Base-by-base conservation (phyloP, 92 coral and sea anemone genomes). In the Bergia puertoricense region DNA sequence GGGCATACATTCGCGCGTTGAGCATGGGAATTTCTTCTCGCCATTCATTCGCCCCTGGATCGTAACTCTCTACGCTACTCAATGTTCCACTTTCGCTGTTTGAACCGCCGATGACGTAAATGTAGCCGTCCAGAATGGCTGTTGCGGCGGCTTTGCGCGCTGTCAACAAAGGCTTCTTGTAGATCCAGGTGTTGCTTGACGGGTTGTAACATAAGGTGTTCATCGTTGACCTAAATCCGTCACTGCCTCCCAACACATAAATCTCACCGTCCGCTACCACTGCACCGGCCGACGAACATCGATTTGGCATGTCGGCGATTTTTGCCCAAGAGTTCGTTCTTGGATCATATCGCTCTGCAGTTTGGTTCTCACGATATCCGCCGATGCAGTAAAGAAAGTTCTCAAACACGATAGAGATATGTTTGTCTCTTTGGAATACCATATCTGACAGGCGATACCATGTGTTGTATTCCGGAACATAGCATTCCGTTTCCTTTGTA, bases 101-200 rank as follows among this genome's bases (percentile, higher is more conserved):
- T 36, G 91, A 91, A 14, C 96, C 98, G n/a, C 98, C 98, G 77
- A 95, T 89, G 45, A 88, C 93, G 77, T 91, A 89, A 74, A 95
- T 88, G 40, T 81, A 84, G 14, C 91, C 92, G 51, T 88, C 76
- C 6, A 91, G 42, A 22, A 78, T 51, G 3, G 87, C 96, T 20
- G 95, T 93, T 59, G 91, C 85, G 72, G 88, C 74, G 48, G 92
- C 96, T 81, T 92, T 95, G 74, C 98, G 93, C 11, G 93, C 81
- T 22, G 75, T 80, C 20, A 78, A 88, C 94, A 95, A 77, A 1
- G 91, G 86, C 22, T 92, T 91, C 65, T 88, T 92, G 80, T 84
- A 76, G 23, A 82, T 81, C 96, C 98, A 95, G 6, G 88, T 74
- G 85, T 95, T 89, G 66, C 72, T 85, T 36, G 13, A 65, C 23